Percentiles rank a stretch among this genome's conserved stretches.
These are phyloP conservation scores for Acleris cristana DNA, from an alignment of 2,888 invertebrate genomes.

Conservation along the genomic window DNA sequence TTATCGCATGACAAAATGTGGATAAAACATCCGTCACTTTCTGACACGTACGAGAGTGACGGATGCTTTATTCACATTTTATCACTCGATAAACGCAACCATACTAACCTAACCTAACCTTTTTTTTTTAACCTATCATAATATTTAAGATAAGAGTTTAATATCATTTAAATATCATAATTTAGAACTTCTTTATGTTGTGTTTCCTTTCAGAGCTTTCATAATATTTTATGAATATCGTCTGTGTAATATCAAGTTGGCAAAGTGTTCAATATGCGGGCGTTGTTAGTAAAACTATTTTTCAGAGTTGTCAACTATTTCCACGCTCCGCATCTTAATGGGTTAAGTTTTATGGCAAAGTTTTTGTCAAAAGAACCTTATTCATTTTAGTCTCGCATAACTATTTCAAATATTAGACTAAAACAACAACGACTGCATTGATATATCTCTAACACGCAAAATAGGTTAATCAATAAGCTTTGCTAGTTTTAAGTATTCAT, in stretches of 20 bases:
- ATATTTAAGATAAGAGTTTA: too few species aligned
- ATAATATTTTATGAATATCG: too few species aligned
- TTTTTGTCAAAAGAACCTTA: background rate
- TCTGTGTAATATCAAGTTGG: background rate
- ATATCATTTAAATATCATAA: too few species aligned
- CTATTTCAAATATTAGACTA: background rate
- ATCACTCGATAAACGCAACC: too few species aligned
- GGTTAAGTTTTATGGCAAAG: constrained; percentile 28
- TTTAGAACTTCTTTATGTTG: too few species aligned
- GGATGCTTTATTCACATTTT: too few species aligned
- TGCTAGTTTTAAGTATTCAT: background rate
- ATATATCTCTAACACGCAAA: background rate
- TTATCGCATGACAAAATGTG: too few species aligned
- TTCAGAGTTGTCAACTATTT: constrained; percentile 23
- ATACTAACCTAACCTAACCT: too few species aligned
- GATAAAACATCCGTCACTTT: too few species aligned
- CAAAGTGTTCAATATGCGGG: constrained; percentile 22
- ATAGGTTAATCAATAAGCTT: background rate
- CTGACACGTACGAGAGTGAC: too few species aligned
- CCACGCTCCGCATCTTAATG: constrained; percentile 23
- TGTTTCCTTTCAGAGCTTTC: too few species aligned
- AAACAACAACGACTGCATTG: background rate
- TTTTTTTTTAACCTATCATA: too few species aligned
- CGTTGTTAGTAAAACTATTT: constrained; percentile 21
- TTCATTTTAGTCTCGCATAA: background rate